Percentiles rank a stretch among this genome's conserved stretches.
Evolutionary conservation across 30 jellyfish, hydroid and myxozoan species (phyloP).

Genomic region (Clytia hemisphaerica): DNA sequence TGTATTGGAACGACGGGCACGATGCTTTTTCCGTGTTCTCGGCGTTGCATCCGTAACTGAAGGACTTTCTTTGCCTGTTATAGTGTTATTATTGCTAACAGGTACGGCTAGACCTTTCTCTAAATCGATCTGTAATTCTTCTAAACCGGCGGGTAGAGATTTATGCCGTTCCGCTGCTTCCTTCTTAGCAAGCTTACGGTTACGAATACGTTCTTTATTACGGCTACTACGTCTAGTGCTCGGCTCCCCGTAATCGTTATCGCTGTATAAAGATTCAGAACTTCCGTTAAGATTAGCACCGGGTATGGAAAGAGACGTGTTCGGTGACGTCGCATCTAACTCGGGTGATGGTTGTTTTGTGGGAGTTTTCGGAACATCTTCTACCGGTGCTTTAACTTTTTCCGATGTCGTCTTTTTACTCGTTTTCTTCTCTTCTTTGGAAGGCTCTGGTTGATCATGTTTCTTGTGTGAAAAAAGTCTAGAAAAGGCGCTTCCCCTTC

Average conservation of each 20-base stretch:
- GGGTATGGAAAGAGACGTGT: conserved; percentile 9
- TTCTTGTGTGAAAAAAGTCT: not conserved
- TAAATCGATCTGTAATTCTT: conserved; percentile 16
- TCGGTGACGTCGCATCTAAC: too few species aligned
- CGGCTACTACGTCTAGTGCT: conserved; percentile 6
- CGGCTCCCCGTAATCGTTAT: too few species aligned
- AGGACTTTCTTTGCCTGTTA: not conserved
- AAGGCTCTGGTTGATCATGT: not conserved
- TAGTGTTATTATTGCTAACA: not conserved
- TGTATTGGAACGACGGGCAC: conserved; percentile 28
- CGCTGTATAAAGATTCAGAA: conserved; percentile 10
- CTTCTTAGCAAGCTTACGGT: conserved; percentile 23
- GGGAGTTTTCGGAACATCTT: not conserved
- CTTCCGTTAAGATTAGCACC: conserved; percentile 18
- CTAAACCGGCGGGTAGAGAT: conserved; percentile 24
- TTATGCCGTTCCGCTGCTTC: conserved; percentile 17
- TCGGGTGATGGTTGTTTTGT: too few species aligned
- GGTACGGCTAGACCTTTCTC: not conserved
- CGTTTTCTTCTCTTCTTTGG: not conserved
- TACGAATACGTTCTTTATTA: conserved; percentile 27
- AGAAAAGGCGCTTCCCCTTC: conserved; percentile 4
- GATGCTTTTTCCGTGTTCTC: conserved; percentile 17
- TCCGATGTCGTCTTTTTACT: not conserved
- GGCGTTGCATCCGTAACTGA: not conserved
- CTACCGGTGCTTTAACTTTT: not conserved